Evolutionary conservation across 30 jellyfish, hydroid and myxozoan species (phyloP).

Genomic region (Calvadosia cruxmelitensis): DNA sequence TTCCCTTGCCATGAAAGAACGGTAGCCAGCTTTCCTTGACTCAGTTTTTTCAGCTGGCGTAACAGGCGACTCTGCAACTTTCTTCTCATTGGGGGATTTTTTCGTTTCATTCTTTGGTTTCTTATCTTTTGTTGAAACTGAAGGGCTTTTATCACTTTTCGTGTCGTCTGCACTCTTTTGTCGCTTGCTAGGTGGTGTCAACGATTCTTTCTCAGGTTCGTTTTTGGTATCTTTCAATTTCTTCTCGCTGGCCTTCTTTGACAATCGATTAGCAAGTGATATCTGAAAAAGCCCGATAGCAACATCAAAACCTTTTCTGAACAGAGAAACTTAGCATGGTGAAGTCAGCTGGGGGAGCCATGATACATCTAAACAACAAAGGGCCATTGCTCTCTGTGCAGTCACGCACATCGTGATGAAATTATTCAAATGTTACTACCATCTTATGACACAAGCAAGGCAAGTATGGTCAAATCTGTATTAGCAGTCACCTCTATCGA

Average conservation of each 20-base stretch:
- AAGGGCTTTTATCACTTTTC: neutral
- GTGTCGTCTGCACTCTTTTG: neutral
- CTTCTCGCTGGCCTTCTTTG: neutral
- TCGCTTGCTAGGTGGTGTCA: slow-evolving; percentile 7
- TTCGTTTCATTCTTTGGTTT: neutral
- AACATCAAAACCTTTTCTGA: neutral
- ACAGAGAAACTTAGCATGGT: neutral
- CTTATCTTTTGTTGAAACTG: neutral
- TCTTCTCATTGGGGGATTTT: neutral
- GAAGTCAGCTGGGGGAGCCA: neutral
- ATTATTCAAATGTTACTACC: too few relatives aligned
- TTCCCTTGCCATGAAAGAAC: slow-evolving; percentile 59
- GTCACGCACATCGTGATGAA: too few relatives aligned
- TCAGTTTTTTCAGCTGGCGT: neutral
- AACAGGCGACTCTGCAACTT: neutral
- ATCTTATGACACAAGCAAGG: too few relatives aligned
- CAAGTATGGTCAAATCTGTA: too few relatives aligned
- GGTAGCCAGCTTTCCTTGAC: slow-evolving; percentile 33
- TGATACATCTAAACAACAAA: neutral
- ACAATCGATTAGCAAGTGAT: neutral
- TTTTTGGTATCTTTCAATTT: neutral
- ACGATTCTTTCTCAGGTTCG: slow-evolving; percentile 5
- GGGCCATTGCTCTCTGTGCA: slow-evolving; percentile 6
- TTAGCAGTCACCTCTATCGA: too few relatives aligned
- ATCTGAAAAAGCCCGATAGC: too few relatives aligned